Conservation (phyloP, 2,888 invertebrate genomes). For the Callosobruchus maculatus region DNA sequence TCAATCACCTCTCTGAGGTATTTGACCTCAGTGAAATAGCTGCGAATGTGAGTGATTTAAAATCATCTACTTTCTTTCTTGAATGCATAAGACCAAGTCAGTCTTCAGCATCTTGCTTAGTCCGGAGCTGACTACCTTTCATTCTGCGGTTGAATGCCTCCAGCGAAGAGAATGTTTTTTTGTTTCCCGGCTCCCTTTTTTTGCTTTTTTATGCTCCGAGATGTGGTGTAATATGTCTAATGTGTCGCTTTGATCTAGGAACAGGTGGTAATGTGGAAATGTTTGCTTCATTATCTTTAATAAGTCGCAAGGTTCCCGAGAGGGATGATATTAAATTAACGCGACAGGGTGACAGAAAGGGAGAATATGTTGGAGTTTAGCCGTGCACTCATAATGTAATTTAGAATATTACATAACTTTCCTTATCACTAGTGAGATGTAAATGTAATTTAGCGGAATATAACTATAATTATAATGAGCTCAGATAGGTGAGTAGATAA, state of each 20-base stretch:
- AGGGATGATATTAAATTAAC: slow-evolving; percentile 1
- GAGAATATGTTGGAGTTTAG: neutral
- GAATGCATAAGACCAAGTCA: too few species aligned
- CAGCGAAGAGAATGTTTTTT: neutral
- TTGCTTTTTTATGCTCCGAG: neutral
- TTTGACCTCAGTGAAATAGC: too few species aligned
- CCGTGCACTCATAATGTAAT: neutral
- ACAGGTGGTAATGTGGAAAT: neutral
- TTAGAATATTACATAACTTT: neutral
- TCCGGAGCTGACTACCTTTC: neutral
- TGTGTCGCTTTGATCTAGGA: neutral
- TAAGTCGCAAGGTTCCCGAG: neutral
- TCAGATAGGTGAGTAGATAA: neutral
- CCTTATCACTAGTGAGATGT: neutral
- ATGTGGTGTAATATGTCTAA: neutral
- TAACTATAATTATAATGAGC: neutral
- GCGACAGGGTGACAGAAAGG: neutral
- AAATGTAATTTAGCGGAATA: neutral
- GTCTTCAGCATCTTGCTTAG: too few species aligned
- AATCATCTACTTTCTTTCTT: too few species aligned
- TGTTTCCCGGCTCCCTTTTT: neutral
- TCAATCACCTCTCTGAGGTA: too few species aligned
- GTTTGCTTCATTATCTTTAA: neutral
- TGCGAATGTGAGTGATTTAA: too few species aligned
- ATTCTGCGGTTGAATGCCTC: neutral